Evolutionary conservation across 1,140 invertebrate species (phyloP), one percentile per base, ranked within the genome.

Genomic region (Akabosia matsudoensis): DNA sequence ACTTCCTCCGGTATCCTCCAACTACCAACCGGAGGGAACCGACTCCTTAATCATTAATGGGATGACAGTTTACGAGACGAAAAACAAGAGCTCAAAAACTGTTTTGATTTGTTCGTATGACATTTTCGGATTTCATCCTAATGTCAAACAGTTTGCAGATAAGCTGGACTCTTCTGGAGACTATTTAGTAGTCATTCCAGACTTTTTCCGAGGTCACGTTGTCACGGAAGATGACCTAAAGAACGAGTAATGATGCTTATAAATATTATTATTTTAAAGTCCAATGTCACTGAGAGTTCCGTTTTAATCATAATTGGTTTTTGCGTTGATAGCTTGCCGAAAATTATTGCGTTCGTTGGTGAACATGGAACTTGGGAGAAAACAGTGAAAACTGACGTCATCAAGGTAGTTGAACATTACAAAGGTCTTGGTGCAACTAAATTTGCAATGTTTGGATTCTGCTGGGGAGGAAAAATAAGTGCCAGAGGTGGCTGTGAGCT

Each of bases 61-160:
- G 24, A n/a, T 76, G 45, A 22, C 64, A 3, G 56, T 80, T n/a
- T 80, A 80, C 45, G 79, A 78, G 52, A 78, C 77, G 10, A 37
- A 45, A 28, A 56, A 75, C 31, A 67, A 22, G 18, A 75, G 33
- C 0, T 18, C 45, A 1, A 73, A 70, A 0, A 24, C 26, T 51
- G 1, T 80, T 7, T 22, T 80, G 2, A 77, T 80, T 61, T 54
- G 45, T 37, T 77, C 64, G 0, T 77, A 81, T 31, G 79, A 81
- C 33, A 79, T 81, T 71, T 76, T 76, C 16, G 79, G 77, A 1
- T 71, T 71, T 56, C 67, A 74, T 28, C 73, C 76, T 13, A 79
- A 77, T 28, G 74, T 70, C 1, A 33, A 74, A n/a, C 74, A 76
- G n/a, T 37, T 81, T n/a, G 76, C 76, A 1, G 80, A 81, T 28